Evolutionary conservation across 2,797 vertebrate genomes (phyloP), one percentile per base, ranked within the genome.

Genomic region (Hypotaenidia philippensis): DNA sequence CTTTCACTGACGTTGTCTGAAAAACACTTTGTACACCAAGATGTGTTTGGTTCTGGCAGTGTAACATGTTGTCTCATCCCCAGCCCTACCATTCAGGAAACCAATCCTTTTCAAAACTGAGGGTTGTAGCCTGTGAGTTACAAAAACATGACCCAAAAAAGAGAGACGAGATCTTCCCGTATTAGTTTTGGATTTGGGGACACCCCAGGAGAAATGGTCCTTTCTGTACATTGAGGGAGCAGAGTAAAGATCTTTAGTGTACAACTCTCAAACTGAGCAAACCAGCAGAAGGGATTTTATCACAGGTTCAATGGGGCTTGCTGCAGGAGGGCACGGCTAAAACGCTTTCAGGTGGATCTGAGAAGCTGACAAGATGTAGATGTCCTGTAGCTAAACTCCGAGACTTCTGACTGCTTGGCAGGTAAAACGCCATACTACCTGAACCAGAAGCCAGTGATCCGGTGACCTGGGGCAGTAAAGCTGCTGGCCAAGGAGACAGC

Each of bases 391-490:
- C 38, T 71, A n/a, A 71, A 57, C 31, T 64, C 10, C 5, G 21
- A 47, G 55, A 53, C 12, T 6, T 44, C 26, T 40, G 31, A 26
- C 34, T 31, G 34, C 32, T 26, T 18, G 23, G 29, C 13, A 25
- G 41, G 31, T 25, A 25, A 66, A n/a, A 31, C 2, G 3, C 32
- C 25, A 0, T 1, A 6, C 27, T 45, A 17, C 8, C 40, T 41
- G 20, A n/a, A 22, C 38, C 59, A 66, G 57, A 63, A 68, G 38
- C 44, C 12, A 18, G 11, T 1, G 61, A 53, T 18, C 6, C 47
- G 7, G 23, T 3, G 65, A 47, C 8, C 11, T 14, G 16, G 25
- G 83, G 29, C 32, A 52, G 34, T 13, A 59, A 55, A 84, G n/a
- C 32, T 61, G 45, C 65, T 78, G 65, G 47, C 27, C 27, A 21